Conservation (phyloP, 2,113 vertebrate species). For the Atlantisia rogersi region DNA sequence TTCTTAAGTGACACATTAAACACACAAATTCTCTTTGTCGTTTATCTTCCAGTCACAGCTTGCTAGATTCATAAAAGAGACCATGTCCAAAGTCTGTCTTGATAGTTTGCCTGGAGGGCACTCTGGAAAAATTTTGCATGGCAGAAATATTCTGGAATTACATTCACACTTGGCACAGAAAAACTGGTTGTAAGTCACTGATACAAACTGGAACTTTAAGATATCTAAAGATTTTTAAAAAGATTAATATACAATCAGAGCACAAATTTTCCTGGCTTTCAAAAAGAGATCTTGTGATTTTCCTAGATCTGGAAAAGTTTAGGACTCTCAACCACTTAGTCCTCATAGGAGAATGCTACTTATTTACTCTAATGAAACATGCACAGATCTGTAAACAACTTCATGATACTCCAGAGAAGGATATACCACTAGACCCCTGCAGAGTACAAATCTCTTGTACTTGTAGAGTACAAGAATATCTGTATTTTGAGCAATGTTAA, state of each 20-base stretch:
- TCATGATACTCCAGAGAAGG: neutral
- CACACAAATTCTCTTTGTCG: neutral
- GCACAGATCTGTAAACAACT: neutral
- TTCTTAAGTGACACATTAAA: constrained; percentile 6
- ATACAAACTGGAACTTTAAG: neutral
- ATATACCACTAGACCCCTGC: neutral
- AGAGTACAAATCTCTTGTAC: neutral
- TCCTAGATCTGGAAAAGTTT: neutral
- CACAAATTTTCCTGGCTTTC: neutral
- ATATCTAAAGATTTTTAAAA: neutral
- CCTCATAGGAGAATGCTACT: neutral
- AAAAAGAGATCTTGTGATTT: neutral
- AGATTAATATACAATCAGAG: neutral
- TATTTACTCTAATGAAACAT: neutral
- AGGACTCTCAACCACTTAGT: neutral
- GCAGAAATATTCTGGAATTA: neutral
- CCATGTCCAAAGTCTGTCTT: neutral
- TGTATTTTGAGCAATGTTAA: neutral
- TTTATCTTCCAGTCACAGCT: neutral
- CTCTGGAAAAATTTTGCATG: neutral
- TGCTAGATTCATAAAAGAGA: neutral
- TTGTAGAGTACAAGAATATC: neutral
- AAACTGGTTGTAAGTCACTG: neutral
- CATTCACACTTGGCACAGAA: neutral
- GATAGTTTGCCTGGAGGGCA: neutral